Base-by-base conservation (phyloP, 53 echinoderm and acorn worm species). In the Zoroaster sp. region DNA sequence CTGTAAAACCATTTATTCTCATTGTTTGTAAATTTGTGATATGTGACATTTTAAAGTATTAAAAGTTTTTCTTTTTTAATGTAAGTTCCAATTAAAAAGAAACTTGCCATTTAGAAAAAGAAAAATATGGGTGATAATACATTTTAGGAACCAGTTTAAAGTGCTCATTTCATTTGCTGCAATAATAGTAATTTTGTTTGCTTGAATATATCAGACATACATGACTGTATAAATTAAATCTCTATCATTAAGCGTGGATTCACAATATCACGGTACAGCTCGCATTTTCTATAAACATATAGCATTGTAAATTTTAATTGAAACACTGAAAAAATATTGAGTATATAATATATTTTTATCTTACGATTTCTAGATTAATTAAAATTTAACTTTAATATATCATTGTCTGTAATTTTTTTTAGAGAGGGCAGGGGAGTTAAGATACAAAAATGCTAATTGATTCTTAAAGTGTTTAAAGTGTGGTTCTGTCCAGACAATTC, bases 271-370 rank as follows among this genome's bases (percentile, higher is more conserved):
- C 13, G 46, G 14, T 40, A 34, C 44, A 46, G 46, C 14, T 76
- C 30, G 46, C 49, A 51, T 55, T 55, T 63, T 79, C 79, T 79
- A 40, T 35, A 79, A 79, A 79, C 79, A 79, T 73, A 73, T 79
- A 79, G 79, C 79, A 79, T 59, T 59, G 63, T 59, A 59, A n/a
- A n/a, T n/a, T 73, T 73, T 73, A 73, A 28, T 73, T 73, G 40
- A 40, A 40, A 20, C 35, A 37, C 37, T 79, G 59, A 53, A 79
- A 79, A 79, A 79, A 79, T 79, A 79, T 74, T 54, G 12, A 63
- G 79, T 76, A 46, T 76, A 41, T 21, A 37, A 38, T 76, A 46
- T 42, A 42, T 76, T 76, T 3, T 20, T 76, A 34, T 76, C 31
- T 25, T 43, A 75, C 31, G 25, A 45, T 38, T 69, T 69, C 70